Percentiles rank a stretch among this genome's conserved stretches.
Conservation (phyloP, 2,797 vertebrate genomes). For the Crenuchus spilurus region DNA sequence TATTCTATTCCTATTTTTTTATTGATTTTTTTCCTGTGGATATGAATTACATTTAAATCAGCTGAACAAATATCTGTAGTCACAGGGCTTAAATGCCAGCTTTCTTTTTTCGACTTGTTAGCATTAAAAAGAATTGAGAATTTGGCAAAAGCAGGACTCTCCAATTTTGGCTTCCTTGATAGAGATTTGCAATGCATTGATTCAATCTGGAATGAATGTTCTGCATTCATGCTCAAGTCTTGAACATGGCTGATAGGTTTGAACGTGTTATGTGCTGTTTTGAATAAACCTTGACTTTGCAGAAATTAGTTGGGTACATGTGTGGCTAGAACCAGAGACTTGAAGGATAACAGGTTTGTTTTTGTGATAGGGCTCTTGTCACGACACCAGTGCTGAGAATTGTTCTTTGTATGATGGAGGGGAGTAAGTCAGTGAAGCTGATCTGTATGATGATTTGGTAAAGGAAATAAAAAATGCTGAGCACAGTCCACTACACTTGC, state of each 20-base stretch:
- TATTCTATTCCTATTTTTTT: constrained; percentile 42
- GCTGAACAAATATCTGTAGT: constrained; percentile 55
- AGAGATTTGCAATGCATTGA: constrained; percentile 56
- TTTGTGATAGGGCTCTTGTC: constrained; percentile 35
- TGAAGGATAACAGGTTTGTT: constrained; percentile 31
- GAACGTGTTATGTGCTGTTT: constrained; percentile 44
- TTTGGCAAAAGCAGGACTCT: constrained; percentile 52
- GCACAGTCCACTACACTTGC: constrained; percentile 6
- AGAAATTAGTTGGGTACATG: constrained; percentile 38
- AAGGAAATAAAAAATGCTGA: constrained; percentile 22
- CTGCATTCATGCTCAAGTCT: constrained; percentile 40
- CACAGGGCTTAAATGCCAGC: constrained; percentile 45
- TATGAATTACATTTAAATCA: constrained; percentile 51
- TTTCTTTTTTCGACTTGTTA: constrained; percentile 48
- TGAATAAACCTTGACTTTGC: constrained; percentile 42
- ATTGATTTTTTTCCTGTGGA: constrained; percentile 47
- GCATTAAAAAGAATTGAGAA: constrained; percentile 43
- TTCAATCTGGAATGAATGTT: constrained; percentile 58
- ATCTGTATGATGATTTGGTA: constrained; percentile 19
- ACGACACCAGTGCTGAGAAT: constrained; percentile 28
- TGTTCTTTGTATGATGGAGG: constrained; percentile 27
- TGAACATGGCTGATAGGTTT: constrained; percentile 36
- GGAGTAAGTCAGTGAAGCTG: constrained; percentile 8
- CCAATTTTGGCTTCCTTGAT: constrained; percentile 53
- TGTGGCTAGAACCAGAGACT: constrained; percentile 33